These are phyloP conservation scores for Danio albolineatus DNA, from an alignment of 2,797 vertebrate genomes.

Conservation along the genomic window DNA sequence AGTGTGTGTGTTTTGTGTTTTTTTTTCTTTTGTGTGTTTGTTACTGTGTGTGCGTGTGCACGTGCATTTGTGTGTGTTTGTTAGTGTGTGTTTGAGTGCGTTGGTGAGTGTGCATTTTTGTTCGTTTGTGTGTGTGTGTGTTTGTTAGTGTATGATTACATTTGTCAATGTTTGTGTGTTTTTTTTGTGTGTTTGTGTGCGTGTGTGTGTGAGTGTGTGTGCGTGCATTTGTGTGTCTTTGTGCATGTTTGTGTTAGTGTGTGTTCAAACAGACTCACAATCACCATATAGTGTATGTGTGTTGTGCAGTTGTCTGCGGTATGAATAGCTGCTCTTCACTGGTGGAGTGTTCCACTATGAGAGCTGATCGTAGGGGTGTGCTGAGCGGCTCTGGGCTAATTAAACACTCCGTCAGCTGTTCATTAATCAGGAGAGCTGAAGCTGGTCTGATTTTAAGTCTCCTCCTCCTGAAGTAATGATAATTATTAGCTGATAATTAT, in stretches of 20 bases:
- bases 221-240: conserved; percentile 45
- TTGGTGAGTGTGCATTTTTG: too few species aligned
- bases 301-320: conserved; percentile 28
- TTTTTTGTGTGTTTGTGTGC: too few species aligned
- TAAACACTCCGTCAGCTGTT: conserved; percentile 24
- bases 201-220: not conserved
- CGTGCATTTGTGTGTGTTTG: too few species aligned
- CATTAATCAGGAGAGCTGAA: conserved; percentile 39
- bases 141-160: too few species aligned
- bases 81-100: too few species aligned
- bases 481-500: too few species aligned
- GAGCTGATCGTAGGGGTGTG: conserved; percentile 41
- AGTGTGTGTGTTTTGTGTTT: too few species aligned
- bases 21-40: too few species aligned
- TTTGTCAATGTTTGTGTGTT: too few species aligned
- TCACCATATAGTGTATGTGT: conserved; percentile 12
- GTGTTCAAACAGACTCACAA: not conserved
- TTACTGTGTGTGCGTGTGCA: too few species aligned
- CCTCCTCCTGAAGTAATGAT: not conserved
- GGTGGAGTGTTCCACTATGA: conserved; percentile 49
- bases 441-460: not conserved
- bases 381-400: conserved; percentile 44
- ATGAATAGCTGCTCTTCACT: conserved; percentile 47
- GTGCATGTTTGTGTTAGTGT: too few species aligned
- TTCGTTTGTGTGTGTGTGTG: too few species aligned